Base-by-base conservation (phyloP, 1,140 invertebrate species). In the Helicoverpa zea region DNA sequence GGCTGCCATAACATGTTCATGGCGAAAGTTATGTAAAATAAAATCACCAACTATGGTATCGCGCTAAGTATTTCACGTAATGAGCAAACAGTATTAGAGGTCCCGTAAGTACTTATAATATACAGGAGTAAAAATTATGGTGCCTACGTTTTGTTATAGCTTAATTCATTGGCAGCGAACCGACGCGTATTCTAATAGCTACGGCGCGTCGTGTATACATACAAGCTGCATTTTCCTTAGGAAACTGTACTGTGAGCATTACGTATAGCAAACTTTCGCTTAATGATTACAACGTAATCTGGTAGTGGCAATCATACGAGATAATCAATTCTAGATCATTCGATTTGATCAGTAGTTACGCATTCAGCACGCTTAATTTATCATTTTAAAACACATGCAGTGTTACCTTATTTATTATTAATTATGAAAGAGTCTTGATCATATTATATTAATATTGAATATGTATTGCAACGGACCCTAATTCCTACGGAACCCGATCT, bases 401-500 rank as follows among this genome's bases (percentile, higher is more conserved):
- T 51, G 35, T 29, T 74, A 58, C 35, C 30, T 58, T 56, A 35
- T 74, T 58, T 56, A 35, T 74, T 18, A 56, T 47, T 47, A 70
- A 51, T 18, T 52, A 52, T n/a, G 47, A 74, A 58, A 56, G 49
- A 70, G 56, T 74, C 35, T 61, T 61, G 43, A 49, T 61, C 56
- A 61, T 75, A 49, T 13, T 66, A 52, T 52, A 78, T 68, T 54
- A 59, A 61, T 30, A 56, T 56, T 35, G 49, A 63, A 30, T 63
- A 63, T 59, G 76, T 59, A 79, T 79, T 79, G 76, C 63, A 70
- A 70, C 76, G 52, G 54, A 70, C 68, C 16, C 47, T 80, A 61
- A 30, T 47, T 29, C 68, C 68, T 80, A 80, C 68, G 66, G 68
- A 80, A 80, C 70, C 78, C 58, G 58, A 73, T 63, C 59, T 73